Conservation (phyloP, 2,113 vertebrate genomes). For the Albula glossodonta region DNA sequence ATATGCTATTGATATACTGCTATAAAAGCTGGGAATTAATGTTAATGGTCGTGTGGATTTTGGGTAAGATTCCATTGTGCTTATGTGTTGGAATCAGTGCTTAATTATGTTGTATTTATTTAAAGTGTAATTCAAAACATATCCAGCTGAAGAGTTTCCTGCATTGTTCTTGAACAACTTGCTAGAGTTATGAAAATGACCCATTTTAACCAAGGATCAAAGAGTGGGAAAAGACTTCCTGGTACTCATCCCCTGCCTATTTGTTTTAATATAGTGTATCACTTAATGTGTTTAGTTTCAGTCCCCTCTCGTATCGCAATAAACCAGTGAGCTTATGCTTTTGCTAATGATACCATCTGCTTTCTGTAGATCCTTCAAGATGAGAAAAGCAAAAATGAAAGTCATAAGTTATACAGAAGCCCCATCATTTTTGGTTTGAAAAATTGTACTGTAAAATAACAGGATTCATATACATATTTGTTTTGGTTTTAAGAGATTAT, state of each 20-base stretch:
- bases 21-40: neutral
- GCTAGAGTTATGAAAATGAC: neutral
- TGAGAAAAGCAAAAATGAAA: neutral
- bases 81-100: neutral
- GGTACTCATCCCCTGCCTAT: neutral
- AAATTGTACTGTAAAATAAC: neutral
- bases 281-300: neutral
- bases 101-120: neutral
- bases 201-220: neutral
- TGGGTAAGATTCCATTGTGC: neutral
- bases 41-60: neutral
- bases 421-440: slow-evolving; percentile 3
- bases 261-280: neutral
- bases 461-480: neutral
- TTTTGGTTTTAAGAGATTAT: neutral
- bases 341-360: neutral
- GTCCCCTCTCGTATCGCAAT: neutral
- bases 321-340: neutral
- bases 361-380: neutral
- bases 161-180: neutral
- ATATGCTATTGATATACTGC: neutral
- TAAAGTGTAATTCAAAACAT: neutral
- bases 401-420: neutral
- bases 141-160: neutral
- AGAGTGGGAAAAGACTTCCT: neutral